These are phyloP conservation scores for Cryptophagus acutangulus DNA, from an alignment of 2,888 invertebrate species.

Conservation along the genomic window DNA sequence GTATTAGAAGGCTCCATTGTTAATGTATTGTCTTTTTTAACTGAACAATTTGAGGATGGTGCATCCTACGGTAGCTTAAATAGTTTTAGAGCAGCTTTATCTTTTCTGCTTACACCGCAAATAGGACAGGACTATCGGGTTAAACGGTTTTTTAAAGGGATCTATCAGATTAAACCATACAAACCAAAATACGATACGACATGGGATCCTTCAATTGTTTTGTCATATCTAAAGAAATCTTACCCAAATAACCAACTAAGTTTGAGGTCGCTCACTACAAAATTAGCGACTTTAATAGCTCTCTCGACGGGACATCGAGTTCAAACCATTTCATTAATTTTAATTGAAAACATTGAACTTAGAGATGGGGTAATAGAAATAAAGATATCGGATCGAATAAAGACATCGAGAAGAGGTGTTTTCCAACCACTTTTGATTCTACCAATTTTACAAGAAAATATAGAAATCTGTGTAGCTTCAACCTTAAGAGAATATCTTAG, in stretches of 20 bases:
- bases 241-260: conserved; percentile 3
- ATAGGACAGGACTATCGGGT: conserved; percentile 17
- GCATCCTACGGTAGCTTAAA: conserved; percentile 24
- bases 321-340: conserved; percentile 17
- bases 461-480: conserved; percentile 18
- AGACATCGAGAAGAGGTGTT: conserved; percentile 8
- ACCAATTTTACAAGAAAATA: conserved; percentile 18
- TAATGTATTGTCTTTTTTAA: too few species aligned
- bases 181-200: conserved; percentile 26
- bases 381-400: conserved; percentile 16
- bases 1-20: too few species aligned
- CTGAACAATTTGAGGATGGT: conserved; percentile 7
- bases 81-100: conserved; percentile 24
- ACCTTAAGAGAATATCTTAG: conserved; percentile 16
- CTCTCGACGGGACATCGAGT: conserved; percentile 24
- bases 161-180: conserved; percentile 19
- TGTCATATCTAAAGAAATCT: conserved; percentile 12
- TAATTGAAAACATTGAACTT: conserved; percentile 13
- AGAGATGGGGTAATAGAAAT: conserved; percentile 14
- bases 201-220: conserved; percentile 29
- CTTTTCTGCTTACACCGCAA: conserved; percentile 18
- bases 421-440: conserved; percentile 20
- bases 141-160: conserved; percentile 26
- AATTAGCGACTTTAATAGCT: conserved; percentile 20
- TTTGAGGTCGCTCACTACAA: conserved; percentile 16